Conservation (phyloP, 1,140 invertebrate genomes). For the Saccostrea glomerata region DNA sequence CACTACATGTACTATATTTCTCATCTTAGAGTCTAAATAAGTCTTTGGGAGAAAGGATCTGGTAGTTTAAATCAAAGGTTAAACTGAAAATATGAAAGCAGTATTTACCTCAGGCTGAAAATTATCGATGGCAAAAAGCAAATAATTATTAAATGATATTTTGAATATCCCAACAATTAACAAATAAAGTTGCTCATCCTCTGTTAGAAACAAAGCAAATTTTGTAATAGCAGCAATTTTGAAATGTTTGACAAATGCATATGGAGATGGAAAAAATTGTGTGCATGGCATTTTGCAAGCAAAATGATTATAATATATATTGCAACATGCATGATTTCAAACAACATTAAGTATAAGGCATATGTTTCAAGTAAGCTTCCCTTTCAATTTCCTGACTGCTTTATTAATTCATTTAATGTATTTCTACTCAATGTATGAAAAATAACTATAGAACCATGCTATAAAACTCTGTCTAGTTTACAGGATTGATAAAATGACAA, state of each 20-base stretch:
- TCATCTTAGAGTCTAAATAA: not conserved
- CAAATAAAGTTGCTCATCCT: not conserved
- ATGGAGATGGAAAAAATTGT: not conserved
- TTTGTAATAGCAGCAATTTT: not conserved
- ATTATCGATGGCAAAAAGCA: slow-evolving; percentile 16
- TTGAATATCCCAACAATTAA: not conserved
- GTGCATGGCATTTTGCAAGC: not conserved
- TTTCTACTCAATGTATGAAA: no score
- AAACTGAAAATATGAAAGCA: slow-evolving; percentile 11
- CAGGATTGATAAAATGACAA: no score
- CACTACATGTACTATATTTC: not conserved
- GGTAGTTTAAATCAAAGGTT: slow-evolving; percentile 11
- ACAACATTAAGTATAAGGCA: not conserved
- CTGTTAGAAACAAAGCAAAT: not conserved
- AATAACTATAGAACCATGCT: no score
- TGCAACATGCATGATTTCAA: not conserved
- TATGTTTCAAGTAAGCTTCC: no score
- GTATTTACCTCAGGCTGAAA: slow-evolving; percentile 29
- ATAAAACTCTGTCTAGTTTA: no score
- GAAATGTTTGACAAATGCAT: not conserved
- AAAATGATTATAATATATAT: not conserved
- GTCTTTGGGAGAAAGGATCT: not conserved
- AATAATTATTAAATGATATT: not conserved
- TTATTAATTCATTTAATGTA: no score
- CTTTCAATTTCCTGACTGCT: no score